Evolutionary conservation across 2,888 invertebrate species (phyloP), one percentile per base, ranked within the genome.

Genomic region (Nymphalis urticae): DNA sequence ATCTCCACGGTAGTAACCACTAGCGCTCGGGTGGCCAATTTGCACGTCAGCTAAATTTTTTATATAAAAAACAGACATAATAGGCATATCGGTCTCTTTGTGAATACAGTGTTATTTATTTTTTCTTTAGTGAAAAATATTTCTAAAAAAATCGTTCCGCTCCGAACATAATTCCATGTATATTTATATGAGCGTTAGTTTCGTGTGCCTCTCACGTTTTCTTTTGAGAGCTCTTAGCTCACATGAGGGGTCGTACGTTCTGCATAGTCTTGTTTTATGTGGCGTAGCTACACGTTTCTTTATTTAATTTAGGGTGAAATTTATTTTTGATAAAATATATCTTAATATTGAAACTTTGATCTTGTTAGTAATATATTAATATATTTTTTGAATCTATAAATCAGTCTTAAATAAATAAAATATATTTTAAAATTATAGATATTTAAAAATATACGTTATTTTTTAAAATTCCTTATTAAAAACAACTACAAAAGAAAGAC

Each of bases 221-320:
- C 70, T 56, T 64, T 67, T 63, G 27, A 70, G 56, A 63, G 66
- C 70, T 67, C 70, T 70, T 61, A 60, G 56, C 63, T 36, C 54
- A 54, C 60, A 63, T 64, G 63, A 64, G 63, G 21, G 53, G 69
- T 65, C 32, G 42, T 60, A 53, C 42, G 51, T 56, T 61, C 60
- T 61, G 61, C 61, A 66, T 66, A 66, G 60, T 54, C 56, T 58
- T 58, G 36, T 36, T 58, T 17, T 36, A 58, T 42, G 58, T 58
- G n/a, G 2, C 32, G 2, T 58, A 19, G n/a, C 32, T 50, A 50
- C 19, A 19, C 19, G 4, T 42, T 36, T 58, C 42, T 58, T 58
- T 13, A 19, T 58, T 58, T 58, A 58, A 58, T 42, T 42, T 58
- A 6, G 36, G 9, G 19, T 32, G 7, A 56, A 36, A 32, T 53